phyloP scores from a whole-genome alignment of 1,140 invertebrate genomes.

The Gonioctena quinquepunctata region DNA sequence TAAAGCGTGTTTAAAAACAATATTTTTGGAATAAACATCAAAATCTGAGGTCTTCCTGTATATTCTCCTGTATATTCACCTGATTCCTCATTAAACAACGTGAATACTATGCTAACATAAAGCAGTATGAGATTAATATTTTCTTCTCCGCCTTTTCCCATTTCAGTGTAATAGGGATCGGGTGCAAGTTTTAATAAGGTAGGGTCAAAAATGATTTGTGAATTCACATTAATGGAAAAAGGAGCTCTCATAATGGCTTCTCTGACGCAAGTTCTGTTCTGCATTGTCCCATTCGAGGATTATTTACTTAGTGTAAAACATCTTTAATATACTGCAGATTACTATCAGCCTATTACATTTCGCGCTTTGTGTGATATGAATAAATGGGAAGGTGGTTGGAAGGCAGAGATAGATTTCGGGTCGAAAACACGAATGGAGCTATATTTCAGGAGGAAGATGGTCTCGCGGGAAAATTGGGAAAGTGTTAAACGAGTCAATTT shows the following conservation, averaged over 20 bases:
- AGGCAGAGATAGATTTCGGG: neutral
- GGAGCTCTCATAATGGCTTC: conserved; percentile 6
- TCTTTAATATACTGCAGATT: conserved; percentile 16
- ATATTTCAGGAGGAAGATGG: neutral
- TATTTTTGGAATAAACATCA: too few relatives aligned
- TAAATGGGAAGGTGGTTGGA: neutral
- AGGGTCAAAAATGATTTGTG: conserved; percentile 9
- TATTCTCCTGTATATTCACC: too few relatives aligned
- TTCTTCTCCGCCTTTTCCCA: neutral
- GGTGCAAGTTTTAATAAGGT: conserved; percentile 6
- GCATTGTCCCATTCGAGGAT: conserved; percentile 8
- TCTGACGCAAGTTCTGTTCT: neutral
- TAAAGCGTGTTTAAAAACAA: too few relatives aligned
- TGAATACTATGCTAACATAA: neutral
- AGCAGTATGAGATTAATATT: neutral
- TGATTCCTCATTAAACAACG: neutral
- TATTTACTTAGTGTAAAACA: conserved; percentile 17
- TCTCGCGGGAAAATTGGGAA: neutral
- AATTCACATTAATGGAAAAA: conserved; percentile 15
- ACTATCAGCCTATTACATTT: conserved; percentile 10
- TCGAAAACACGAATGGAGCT: neutral
- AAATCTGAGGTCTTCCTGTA: too few relatives aligned
- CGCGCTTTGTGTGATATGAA: neutral
- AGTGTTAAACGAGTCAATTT: neutral
- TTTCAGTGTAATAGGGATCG: neutral